A percentile compares a stretch with the other conserved stretches of the same genome.
Conservation (phyloP, 2,888 invertebrate genomes). For the Blastobasis adustella region DNA sequence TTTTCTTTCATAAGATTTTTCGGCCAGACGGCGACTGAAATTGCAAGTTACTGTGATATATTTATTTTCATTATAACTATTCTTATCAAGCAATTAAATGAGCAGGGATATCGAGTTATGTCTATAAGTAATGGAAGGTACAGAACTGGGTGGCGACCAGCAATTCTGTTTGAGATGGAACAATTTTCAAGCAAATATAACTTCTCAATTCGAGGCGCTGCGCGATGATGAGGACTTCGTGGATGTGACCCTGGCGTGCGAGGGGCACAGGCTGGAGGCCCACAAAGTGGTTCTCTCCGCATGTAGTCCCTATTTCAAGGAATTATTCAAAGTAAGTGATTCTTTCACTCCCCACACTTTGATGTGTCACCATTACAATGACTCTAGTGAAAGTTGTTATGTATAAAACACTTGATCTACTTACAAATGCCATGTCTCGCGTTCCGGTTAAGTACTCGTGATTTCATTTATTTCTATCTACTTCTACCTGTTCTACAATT, state of each 20-base stretch:
- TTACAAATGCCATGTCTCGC: constrained; percentile 75
- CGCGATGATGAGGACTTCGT: constrained; percentile 91
- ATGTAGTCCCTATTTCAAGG: constrained; percentile 92
- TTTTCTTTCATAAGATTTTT: constrained; percentile 76
- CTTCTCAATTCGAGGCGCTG: constrained; percentile 89
- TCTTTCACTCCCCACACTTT: constrained; percentile 73
- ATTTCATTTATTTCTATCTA: constrained; percentile 73
- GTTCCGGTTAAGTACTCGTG: constrained; percentile 75
- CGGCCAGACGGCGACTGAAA: constrained; percentile 76
- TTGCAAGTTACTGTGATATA: constrained; percentile 76
- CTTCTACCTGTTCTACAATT: constrained; percentile 72
- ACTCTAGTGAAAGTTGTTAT: constrained; percentile 75
- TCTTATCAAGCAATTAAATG: constrained; percentile 75
- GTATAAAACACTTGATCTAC: constrained; percentile 75
- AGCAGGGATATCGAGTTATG: constrained; percentile 75
- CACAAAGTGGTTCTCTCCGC: constrained; percentile 91
- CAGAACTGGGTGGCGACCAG: constrained; percentile 82
- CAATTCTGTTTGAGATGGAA: constrained; percentile 94
- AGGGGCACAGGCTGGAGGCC: constrained; percentile 87
- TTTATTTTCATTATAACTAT: constrained; percentile 73
- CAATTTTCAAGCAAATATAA: constrained; percentile 91
- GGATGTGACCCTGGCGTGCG: constrained; percentile 91
- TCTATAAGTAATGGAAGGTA: constrained; percentile 76
- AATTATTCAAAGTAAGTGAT: constrained; percentile 85
- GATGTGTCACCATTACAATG: constrained; percentile 76